These are phyloP conservation scores for Cassiopea xamachana DNA, from an alignment of 30 jellyfish, hydroid and myxozoan species.

Conservation along the genomic window DNA sequence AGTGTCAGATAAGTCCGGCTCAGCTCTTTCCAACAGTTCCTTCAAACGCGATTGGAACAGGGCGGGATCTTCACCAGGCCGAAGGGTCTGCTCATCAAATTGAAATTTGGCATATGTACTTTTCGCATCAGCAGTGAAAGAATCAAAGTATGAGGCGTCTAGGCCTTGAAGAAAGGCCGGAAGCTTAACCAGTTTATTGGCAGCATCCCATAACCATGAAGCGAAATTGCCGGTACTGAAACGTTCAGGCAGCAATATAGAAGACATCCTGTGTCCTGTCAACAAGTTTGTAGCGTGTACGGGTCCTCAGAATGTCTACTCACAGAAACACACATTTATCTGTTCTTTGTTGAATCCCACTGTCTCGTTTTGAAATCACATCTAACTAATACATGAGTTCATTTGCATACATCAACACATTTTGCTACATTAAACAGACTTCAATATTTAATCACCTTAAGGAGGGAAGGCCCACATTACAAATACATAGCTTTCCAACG, in stretches of 20 bases:
- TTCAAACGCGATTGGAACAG: conserved; percentile 21
- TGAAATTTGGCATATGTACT: conserved; percentile 1
- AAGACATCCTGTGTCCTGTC: conserved; percentile 15
- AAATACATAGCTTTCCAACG: too few relatives aligned
- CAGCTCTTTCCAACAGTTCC: conserved; percentile 8
- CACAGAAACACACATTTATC: too few relatives aligned
- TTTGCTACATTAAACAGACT: too few relatives aligned
- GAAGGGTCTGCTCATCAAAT: conserved; percentile 6
- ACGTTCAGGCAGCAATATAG: conserved; percentile 7
- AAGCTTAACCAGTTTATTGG: not conserved
- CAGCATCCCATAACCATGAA: conserved; percentile 5
- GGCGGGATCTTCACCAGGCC: conserved; percentile 21
- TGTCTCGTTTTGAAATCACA: too few relatives aligned
- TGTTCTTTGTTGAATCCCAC: too few relatives aligned
- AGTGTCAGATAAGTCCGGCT: conserved; percentile 25
- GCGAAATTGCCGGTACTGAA: conserved; percentile 15
- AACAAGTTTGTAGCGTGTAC: conserved; percentile 25
- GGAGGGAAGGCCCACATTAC: too few relatives aligned
- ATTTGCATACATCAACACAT: too few relatives aligned
- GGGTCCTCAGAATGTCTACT: too few relatives aligned
- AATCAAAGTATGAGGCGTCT: not conserved
- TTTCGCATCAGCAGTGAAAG: not conserved
- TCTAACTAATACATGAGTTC: too few relatives aligned
- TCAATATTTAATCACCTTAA: too few relatives aligned
- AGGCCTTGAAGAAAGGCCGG: conserved; percentile 23